Conservation (phyloP, 1,140 invertebrate species). For the Tetramorium simillimum region DNA sequence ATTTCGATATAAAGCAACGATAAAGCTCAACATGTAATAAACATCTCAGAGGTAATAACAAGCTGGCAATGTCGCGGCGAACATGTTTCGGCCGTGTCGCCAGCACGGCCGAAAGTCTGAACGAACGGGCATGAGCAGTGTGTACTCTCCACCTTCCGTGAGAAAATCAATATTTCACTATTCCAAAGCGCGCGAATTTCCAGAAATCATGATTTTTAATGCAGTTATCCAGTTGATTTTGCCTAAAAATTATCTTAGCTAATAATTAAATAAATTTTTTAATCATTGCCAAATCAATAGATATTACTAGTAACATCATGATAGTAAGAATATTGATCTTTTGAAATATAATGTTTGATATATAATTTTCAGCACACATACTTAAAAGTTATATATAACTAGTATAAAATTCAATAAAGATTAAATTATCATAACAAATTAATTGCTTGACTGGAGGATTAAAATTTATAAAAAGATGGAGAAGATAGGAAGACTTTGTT, state of each 20-base stretch:
- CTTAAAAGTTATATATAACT: background rate
- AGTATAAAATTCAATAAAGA: background rate
- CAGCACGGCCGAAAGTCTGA: slow-evolving; percentile 63
- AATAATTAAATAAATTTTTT: background rate
- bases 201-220: background rate
- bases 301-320: background rate
- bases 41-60: slow-evolving; percentile 79
- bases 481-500: background rate
- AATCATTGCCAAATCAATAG: background rate
- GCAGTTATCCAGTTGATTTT: background rate
- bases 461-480: background rate
- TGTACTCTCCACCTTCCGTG: background rate
- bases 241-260: background rate
- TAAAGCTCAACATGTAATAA: slow-evolving; percentile 78
- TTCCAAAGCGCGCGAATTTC: slow-evolving; percentile 41
- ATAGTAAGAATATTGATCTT: background rate
- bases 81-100: slow-evolving; percentile 72
- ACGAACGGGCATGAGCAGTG: slow-evolving; percentile 79
- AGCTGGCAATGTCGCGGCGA: slow-evolving; percentile 74
- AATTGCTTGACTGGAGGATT: background rate
- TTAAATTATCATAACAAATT: background rate
- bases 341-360: background rate
- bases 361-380: background rate
- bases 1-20: slow-evolving; percentile 78
- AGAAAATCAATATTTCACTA: slow-evolving; percentile 82